Base-by-base conservation (phyloP, 2,888 invertebrate species). In the Cataglyphis albicans region DNA sequence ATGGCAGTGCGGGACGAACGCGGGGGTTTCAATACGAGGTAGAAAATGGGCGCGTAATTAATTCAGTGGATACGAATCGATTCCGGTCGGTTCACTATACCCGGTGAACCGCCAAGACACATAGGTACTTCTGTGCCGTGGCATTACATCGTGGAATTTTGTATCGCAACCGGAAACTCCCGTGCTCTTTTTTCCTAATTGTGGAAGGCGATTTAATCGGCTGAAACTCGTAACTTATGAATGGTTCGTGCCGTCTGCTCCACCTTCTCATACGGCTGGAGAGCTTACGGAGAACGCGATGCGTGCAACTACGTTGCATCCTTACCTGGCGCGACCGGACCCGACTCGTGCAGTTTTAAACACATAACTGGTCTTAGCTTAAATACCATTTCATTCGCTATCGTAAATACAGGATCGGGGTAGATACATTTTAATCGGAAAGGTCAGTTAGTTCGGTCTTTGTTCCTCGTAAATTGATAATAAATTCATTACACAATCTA, bases 11-110 rank as follows among this genome's bases (percentile, higher is more conserved):
- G 65, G 57, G 70, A 73, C 64, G 55, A 72, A 52, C 44, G 32
- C 68, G 73, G 64, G 65, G 76, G 87, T 86, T 88, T 90, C 87
- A 87, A 90, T 85, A 84, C 85, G 83, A 81, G 81, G 81, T 87
- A 89, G 87, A 90, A 91, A 91, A 92, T 90, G 88, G 84, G 78
- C 83, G 86, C 85, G 87, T 91, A 89, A 91, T 92, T 92, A 91
- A 91, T 91, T 92, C 91, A 90, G 85, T 73, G 80, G 83, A 84
- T 85, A 85, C 87, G 83, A 90, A 91, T 91, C 91, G 91, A 91
- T 91, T 89, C 80, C 65, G 70, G 82, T 65, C 67, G 74, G 78
- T 63, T 82, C 81, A 35, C 81, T 84, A 82, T 81, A 85, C 78
- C 83, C 84, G 81, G 81, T 74, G 84, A 88, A 61, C 73, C 84